A percentile compares a stretch with the other conserved stretches of the same genome.
phyloP scores from a whole-genome alignment of 2,797 vertebrate genomes.

The Fratercula arctica region DNA sequence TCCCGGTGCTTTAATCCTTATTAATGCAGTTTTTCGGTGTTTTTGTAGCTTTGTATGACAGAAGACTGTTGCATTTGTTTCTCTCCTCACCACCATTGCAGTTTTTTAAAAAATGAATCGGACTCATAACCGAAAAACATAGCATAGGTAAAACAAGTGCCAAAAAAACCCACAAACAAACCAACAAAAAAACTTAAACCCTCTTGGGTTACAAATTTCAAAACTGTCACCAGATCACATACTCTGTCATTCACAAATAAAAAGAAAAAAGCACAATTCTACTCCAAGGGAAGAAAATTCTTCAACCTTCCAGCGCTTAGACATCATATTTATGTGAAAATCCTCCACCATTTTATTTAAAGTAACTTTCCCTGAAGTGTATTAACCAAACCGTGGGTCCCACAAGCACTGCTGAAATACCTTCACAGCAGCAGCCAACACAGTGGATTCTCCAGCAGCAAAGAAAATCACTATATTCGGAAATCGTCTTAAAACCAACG shows the following conservation, averaged over 20 bases:
- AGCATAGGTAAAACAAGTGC: neutral
- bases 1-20: neutral
- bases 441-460: neutral
- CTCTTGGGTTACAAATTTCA: neutral
- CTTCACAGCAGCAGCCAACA: neutral
- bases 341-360: neutral
- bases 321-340: neutral
- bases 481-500: slow-evolving; percentile 20
- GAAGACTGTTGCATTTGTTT: neutral
- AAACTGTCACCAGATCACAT: neutral
- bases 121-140: neutral
- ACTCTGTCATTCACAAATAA: neutral
- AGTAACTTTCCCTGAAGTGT: neutral
- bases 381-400: neutral
- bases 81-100: neutral
- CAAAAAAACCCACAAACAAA: neutral
- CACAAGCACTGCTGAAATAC: neutral
- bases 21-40: neutral
- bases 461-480: neutral
- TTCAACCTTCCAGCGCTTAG: neutral
- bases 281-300: neutral
- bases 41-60: neutral
- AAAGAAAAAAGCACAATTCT: neutral
- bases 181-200: too few species aligned
- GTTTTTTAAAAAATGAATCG: neutral